phyloP scores from a whole-genome alignment of 2,113 vertebrate genomes.

The Carassius gibelio region DNA sequence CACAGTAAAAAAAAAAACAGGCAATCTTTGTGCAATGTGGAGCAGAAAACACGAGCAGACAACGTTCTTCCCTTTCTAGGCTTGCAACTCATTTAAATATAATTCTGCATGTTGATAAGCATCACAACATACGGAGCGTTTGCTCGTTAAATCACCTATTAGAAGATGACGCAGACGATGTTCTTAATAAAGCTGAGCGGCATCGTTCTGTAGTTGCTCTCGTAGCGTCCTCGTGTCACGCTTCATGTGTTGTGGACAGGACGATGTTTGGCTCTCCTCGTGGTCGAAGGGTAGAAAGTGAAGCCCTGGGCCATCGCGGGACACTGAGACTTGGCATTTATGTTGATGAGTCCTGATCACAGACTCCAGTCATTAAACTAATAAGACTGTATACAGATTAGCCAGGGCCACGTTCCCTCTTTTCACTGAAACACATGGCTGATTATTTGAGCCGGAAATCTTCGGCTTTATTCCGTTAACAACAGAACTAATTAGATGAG shows the following conservation, averaged over 20 bases:
- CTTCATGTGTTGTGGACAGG: conserved; percentile 75
- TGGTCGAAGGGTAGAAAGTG: conserved; percentile 68
- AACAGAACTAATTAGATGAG: conserved; percentile 71
- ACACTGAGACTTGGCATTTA: conserved; percentile 83
- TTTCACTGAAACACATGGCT: conserved; percentile 62
- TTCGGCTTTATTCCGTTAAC: conserved; percentile 62
- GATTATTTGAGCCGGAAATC: conserved; percentile 61
- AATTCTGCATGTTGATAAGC: conserved; percentile 73
- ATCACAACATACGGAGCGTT: conserved; percentile 56
- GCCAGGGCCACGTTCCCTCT: conserved; percentile 60
- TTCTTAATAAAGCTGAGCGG: conserved; percentile 61
- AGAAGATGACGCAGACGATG: conserved; percentile 64
- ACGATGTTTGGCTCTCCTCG: conserved; percentile 64
- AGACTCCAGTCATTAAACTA: conserved; percentile 95
- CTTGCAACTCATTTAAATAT: conserved; percentile 75
- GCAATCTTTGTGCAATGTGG: conserved; percentile 68
- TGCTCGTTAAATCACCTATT: conserved; percentile 73
- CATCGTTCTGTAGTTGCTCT: conserved; percentile 54
- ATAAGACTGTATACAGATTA: conserved; percentile 96
- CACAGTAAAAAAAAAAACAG: conserved; percentile 72
- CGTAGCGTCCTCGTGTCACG: conserved; percentile 76
- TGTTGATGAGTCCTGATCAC: conserved; percentile 97
- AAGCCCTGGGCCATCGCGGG: conserved; percentile 83
- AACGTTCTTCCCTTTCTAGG: conserved; percentile 63
- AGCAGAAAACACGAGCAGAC: conserved; percentile 70